phyloP scores from a whole-genome alignment of 2,888 invertebrate species.

The Ellobium chinense region DNA sequence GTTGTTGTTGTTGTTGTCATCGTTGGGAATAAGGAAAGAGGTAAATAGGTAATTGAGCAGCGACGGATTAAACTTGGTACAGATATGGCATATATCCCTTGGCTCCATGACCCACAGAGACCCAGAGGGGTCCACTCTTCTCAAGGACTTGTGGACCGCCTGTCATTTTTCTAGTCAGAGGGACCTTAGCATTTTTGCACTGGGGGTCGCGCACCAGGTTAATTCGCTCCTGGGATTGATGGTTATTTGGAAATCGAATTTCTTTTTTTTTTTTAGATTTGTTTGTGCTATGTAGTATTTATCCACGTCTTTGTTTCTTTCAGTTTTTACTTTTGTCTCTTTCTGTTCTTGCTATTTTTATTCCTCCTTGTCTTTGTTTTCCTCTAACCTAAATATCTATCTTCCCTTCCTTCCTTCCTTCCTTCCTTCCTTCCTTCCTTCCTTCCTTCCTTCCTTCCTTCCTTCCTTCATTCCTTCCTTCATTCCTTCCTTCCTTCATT shows the following conservation, averaged over 20 bases:
- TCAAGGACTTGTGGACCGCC: no score
- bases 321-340: not conserved
- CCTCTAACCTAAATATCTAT: not conserved
- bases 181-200: no score
- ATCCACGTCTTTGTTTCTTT: not conserved
- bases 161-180: no score
- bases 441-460: conserved; percentile 4
- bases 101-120: no score
- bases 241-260: not conserved
- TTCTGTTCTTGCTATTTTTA: not conserved
- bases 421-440: not conserved
- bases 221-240: not conserved
- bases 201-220: no score
- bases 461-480: conserved; percentile 2
- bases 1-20: not conserved
- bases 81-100: no score
- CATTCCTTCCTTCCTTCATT: not conserved
- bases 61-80: no score
- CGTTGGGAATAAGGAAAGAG: no score
- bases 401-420: not conserved
- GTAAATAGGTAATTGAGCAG: no score
- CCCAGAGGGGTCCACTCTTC: no score
- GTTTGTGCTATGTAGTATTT: not conserved
- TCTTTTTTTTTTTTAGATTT: not conserved
- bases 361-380: not conserved